Evolutionary conservation across 53 echinoderm and acorn worm species (phyloP).

Genomic region (Astropecten irregularis): DNA sequence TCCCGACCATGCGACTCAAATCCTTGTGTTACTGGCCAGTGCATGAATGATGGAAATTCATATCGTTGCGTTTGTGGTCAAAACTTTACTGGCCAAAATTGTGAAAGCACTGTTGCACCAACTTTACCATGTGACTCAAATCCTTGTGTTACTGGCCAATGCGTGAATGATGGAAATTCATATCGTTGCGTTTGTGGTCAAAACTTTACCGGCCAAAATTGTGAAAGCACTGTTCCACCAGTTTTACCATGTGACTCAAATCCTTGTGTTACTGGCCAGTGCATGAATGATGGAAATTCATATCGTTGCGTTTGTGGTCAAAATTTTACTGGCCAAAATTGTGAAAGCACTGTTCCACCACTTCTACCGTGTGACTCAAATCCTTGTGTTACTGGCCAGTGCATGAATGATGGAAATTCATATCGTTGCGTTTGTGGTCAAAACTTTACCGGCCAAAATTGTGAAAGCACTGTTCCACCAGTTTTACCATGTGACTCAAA

Average conservation of each 20-base stretch:
- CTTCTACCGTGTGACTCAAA: slow-evolving; percentile 72
- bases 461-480: slow-evolving; percentile 57
- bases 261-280: slow-evolving; percentile 80
- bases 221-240: slow-evolving; percentile 66
- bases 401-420: slow-evolving; percentile 37
- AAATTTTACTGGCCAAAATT: slow-evolving; percentile 68
- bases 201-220: slow-evolving; percentile 57
- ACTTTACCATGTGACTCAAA: slow-evolving; percentile 64
- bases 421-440: slow-evolving; percentile 56
- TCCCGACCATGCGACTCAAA: slow-evolving; percentile 47
- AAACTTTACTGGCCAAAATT: slow-evolving; percentile 64
- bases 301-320: slow-evolving; percentile 64
- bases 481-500: slow-evolving; percentile 72
- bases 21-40: slow-evolving; percentile 63
- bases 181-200: slow-evolving; percentile 41
- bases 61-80: slow-evolving; percentile 64
- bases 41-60: slow-evolving; percentile 26
- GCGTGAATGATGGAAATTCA: slow-evolving; percentile 35
- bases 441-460: slow-evolving; percentile 62
- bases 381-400: slow-evolving; percentile 65
- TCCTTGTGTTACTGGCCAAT: slow-evolving; percentile 72
- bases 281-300: slow-evolving; percentile 38
- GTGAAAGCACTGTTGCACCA: slow-evolving; percentile 59
- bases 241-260: slow-evolving; percentile 73
- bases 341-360: slow-evolving; percentile 67